Evolutionary conservation across 2,113 vertebrate genomes (phyloP).

Genomic region (Empidonax alnorum): DNA sequence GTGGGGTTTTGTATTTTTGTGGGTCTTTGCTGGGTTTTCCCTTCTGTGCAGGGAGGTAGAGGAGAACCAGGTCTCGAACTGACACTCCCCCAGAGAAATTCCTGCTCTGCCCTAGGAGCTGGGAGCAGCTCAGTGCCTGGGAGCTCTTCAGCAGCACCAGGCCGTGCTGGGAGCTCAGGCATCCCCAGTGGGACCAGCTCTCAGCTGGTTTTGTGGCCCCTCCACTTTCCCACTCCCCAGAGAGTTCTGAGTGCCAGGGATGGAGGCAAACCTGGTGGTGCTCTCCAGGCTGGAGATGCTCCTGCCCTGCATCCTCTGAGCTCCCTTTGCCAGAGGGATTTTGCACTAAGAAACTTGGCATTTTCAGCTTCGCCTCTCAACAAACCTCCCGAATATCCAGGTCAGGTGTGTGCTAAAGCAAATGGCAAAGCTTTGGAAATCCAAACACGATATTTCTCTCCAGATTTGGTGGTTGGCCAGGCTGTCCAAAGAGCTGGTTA

Average conservation of each 20-base stretch:
- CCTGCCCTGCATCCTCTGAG: background rate
- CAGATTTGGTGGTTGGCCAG: fast-evolving
- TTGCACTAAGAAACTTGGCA: background rate
- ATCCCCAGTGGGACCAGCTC: fast-evolving
- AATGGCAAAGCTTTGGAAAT: background rate
- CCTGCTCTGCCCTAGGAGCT: background rate
- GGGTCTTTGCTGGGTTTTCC: background rate
- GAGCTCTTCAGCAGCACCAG: fast-evolving
- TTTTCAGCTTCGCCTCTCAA: fast-evolving
- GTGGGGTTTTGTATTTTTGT: background rate
- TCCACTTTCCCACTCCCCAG: background rate
- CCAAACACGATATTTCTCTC: background rate
- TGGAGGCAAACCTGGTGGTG: background rate
- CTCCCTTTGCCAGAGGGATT: background rate
- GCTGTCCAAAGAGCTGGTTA: background rate
- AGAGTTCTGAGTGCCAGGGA: background rate
- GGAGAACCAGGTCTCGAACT: background rate
- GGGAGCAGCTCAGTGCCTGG: background rate
- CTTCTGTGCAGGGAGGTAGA: background rate
- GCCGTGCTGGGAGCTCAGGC: fast-evolving
- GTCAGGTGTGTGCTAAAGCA: background rate
- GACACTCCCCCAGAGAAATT: background rate
- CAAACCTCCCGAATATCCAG: background rate
- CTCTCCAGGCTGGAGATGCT: background rate
- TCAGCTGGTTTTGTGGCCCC: background rate